Percentiles rank a stretch among this genome's conserved stretches.
These are phyloP conservation scores for Nasonia giraulti DNA, from an alignment of 1,140 invertebrate species.

Conservation along the genomic window DNA sequence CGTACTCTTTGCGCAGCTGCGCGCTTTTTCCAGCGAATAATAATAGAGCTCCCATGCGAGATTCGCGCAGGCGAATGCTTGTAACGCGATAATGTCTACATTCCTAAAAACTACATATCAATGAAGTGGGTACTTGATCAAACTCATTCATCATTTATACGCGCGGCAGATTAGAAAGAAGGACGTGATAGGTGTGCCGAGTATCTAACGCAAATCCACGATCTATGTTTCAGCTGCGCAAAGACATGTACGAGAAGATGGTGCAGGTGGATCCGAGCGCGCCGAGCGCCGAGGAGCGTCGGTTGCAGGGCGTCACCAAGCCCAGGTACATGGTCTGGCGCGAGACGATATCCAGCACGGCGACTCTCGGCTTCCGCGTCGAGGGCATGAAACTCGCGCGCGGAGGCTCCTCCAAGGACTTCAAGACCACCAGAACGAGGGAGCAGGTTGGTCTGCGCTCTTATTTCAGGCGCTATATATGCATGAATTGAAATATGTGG, in stretches of 20 bases:
- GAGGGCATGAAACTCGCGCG: constrained; percentile 94
- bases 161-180: too few relatives aligned
- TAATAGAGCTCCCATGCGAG: too few relatives aligned
- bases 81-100: too few relatives aligned
- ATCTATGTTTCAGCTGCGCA: constrained; percentile 68
- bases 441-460: constrained; percentile 75
- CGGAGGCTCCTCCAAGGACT: constrained; percentile 93
- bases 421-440: constrained; percentile 94
- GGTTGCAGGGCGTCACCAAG: constrained; percentile 93
- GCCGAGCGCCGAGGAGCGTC: constrained; percentile 92
- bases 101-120: too few relatives aligned
- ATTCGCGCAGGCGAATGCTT: too few relatives aligned
- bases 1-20: too few relatives aligned
- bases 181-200: too few relatives aligned
- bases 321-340: constrained; percentile 98
- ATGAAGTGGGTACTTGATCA: too few relatives aligned
- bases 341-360: constrained; percentile 97
- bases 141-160: too few relatives aligned
- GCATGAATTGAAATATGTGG: too few relatives aligned
- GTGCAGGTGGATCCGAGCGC: constrained; percentile 93
- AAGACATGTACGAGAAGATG: constrained; percentile 99
- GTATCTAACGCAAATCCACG: too few relatives aligned
- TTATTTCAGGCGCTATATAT: neutral
- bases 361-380: constrained; percentile 95
- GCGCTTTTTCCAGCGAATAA: too few relatives aligned